Conservation (phyloP, 2,888 invertebrate genomes). For the Teleogryllus oceanicus region DNA sequence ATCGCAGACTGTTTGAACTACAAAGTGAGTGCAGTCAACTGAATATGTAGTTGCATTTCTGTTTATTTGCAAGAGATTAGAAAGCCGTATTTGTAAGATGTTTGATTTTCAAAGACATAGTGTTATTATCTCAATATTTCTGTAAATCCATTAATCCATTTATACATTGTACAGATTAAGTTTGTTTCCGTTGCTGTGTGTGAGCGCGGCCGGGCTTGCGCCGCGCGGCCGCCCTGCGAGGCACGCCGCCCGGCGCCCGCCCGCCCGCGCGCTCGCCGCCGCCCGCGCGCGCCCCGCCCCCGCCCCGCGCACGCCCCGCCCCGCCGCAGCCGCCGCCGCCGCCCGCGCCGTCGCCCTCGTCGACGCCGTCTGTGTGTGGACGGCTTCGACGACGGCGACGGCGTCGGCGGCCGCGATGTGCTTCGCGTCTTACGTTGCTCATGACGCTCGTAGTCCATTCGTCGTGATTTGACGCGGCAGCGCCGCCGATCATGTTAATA, state of each 20-base stretch:
- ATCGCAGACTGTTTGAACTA: constrained; percentile 18
- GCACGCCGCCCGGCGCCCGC: background rate
- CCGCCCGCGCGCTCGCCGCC: constrained; percentile 6
- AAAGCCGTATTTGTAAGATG: constrained; percentile 7
- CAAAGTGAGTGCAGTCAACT: constrained; percentile 18
- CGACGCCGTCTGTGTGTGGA: background rate
- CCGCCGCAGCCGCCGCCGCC: background rate
- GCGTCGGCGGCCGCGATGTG: too few species aligned
- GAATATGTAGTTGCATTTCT: constrained; percentile 7
- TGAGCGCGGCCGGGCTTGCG: background rate
- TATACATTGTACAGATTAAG: background rate
- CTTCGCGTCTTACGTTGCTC: too few species aligned
- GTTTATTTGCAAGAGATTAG: constrained; percentile 18
- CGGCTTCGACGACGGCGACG: too few species aligned
- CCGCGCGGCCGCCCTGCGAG: background rate
- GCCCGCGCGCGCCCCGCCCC: background rate
- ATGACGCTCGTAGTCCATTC: too few species aligned
- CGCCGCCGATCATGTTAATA: too few species aligned
- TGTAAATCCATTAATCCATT: background rate
- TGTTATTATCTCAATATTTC: background rate
- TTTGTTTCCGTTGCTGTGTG: background rate
- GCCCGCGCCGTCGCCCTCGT: background rate
- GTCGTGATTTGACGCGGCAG: too few species aligned
- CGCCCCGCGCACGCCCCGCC: background rate
- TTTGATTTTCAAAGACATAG: background rate